phyloP scores from a whole-genome alignment of 2,113 vertebrate genomes.

The Ploceus nigricollis region DNA sequence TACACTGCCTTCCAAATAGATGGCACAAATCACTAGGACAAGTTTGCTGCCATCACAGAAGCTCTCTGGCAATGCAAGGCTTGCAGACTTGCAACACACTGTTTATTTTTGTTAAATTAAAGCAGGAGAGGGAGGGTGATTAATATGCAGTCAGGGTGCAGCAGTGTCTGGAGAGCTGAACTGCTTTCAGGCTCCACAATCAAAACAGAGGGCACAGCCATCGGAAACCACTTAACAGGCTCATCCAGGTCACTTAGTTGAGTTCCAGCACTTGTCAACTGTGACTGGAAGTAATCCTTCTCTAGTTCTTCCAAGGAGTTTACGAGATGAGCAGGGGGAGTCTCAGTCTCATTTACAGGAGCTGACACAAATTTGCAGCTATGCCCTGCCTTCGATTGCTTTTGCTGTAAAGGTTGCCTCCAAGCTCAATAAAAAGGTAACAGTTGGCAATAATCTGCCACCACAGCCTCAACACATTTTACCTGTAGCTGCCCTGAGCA shows the following conservation, averaged over 20 bases:
- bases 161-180: neutral
- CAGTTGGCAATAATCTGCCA: neutral
- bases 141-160: neutral
- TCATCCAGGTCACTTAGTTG: neutral
- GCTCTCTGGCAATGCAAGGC: neutral
- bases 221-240: neutral
- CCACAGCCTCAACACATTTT: neutral
- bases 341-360: neutral
- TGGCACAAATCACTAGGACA: neutral
- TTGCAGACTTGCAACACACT: neutral
- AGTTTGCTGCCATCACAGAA: neutral
- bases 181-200: neutral
- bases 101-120: neutral
- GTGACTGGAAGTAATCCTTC: neutral
- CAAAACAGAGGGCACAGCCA: neutral
- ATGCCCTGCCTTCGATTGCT: neutral
- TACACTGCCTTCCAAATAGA: neutral
- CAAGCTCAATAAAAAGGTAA: neutral
- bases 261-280: neutral
- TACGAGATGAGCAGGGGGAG: neutral
- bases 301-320: neutral
- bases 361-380: constrained; percentile 22
- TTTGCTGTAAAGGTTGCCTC: neutral
- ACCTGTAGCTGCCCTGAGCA: neutral
- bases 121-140: neutral